Percentiles rank a stretch among this genome's conserved stretches.
Evolutionary conservation across 2,888 invertebrate species (phyloP).

Genomic region (Dynastes tityus): DNA sequence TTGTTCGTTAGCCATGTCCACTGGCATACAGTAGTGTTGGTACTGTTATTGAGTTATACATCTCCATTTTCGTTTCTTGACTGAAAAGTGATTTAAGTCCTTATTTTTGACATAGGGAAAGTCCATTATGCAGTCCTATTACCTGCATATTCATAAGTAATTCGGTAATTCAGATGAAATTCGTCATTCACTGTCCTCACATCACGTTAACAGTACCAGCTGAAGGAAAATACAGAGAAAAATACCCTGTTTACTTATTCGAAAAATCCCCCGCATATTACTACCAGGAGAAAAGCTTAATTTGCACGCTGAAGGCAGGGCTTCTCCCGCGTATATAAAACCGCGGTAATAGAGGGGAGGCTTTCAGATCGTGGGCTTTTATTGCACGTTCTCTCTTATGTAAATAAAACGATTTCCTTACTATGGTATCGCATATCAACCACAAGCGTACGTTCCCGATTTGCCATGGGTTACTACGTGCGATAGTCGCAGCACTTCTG

Average conservation of each 20-base stretch:
- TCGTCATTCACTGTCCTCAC: too few relatives aligned
- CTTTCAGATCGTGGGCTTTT: conserved; percentile 57
- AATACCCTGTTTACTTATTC: conserved; percentile 56
- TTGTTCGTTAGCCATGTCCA: too few relatives aligned
- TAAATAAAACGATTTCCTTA: conserved; percentile 67
- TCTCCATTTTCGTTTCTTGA: too few relatives aligned
- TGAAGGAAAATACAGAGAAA: not conserved
- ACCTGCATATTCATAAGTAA: too few relatives aligned
- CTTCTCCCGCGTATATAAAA: conserved; percentile 58
- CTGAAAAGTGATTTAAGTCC: too few relatives aligned
- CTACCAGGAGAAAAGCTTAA: conserved; percentile 56
- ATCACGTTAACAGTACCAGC: too few relatives aligned
- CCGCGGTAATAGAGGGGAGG: conserved; percentile 60
- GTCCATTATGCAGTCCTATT: too few relatives aligned
- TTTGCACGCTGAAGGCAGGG: conserved; percentile 59
- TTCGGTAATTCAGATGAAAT: too few relatives aligned
- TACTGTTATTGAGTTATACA: too few relatives aligned
- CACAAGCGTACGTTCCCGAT: conserved; percentile 3
- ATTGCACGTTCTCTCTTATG: conserved; percentile 62
- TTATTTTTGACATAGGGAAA: too few relatives aligned
- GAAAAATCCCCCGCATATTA: conserved; percentile 55
- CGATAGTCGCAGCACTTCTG: too few relatives aligned
- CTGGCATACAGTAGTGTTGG: too few relatives aligned
- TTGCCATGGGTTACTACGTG: not conserved
- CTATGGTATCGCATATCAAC: conserved; percentile 61